Conservation (phyloP, 2,888 invertebrate genomes). For the Callyntrura guangdongensis region DNA sequence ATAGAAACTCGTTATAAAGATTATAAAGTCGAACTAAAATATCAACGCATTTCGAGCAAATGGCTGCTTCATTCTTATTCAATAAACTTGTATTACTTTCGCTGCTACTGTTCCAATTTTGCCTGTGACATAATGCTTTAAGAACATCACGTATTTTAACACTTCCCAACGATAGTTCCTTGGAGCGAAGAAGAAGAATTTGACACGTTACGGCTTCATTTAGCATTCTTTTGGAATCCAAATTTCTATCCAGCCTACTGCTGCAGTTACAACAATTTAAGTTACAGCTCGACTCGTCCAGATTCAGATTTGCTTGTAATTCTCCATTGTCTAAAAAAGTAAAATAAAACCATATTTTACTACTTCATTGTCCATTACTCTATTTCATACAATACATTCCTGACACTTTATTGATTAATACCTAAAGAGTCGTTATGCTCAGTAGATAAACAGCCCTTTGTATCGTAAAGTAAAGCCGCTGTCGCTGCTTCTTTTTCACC, state of each 20-base stretch:
- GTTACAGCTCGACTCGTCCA: not conserved
- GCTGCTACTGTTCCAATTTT: not conserved
- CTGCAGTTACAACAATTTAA: conserved; percentile 33
- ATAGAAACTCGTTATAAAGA: conserved; percentile 69
- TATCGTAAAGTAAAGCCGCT: too few species aligned
- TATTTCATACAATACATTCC: too few species aligned
- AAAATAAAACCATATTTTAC: too few species aligned
- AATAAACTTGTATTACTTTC: not conserved
- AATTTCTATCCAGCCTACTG: not conserved
- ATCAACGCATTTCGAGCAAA: conserved; percentile 63
- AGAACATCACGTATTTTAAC: conserved; percentile 32
- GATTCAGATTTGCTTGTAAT: not conserved
- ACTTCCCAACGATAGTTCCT: not conserved
- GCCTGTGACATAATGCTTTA: not conserved
- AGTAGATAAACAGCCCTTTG: too few species aligned
- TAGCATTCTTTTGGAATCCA: not conserved
- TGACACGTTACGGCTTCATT: not conserved
- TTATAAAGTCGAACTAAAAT: conserved; percentile 58
- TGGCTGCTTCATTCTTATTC: conserved; percentile 9
- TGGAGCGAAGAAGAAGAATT: not conserved
- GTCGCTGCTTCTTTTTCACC: too few species aligned
- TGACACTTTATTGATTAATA: too few species aligned
- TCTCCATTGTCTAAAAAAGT: not conserved
- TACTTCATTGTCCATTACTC: too few species aligned
- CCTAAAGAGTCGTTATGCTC: too few species aligned